Base-by-base conservation (phyloP, 2,888 invertebrate species). In the Eupithecia subumbrata region DNA sequence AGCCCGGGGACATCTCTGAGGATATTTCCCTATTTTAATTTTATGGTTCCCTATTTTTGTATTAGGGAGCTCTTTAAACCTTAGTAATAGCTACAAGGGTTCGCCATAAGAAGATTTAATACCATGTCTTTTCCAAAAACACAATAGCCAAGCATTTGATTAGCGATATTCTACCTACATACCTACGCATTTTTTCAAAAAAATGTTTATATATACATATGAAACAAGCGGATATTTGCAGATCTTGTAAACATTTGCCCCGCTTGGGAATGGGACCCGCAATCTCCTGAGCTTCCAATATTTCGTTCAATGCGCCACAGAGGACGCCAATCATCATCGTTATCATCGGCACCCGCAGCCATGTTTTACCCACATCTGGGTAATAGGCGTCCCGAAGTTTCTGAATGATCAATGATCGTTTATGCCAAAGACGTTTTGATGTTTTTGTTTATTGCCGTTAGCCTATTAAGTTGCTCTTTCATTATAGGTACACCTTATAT, bases 1-100 rank as follows among this genome's bases (percentile, higher is more conserved):
- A 68, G 72, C 74, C 74, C 22, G 70, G 68, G 64, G 78, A 64
- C 76, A 76, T 37, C 64, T 37, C 11, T 34, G 25, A 34, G n/a
- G 30, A 25, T 5, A 34, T n/a, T 37, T 9, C 43, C 56, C 37
- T 56, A 63, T 70, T 73, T 73, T 73, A 37, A 75, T 75, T 77
- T 68, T 60, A 34, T 22, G 40, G 37, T 76, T 66, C 14, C 37
- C 14, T 34, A 37, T n/a, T 69, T 68, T 34, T 18, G 9, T 52
- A n/a, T 18, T 5, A 48, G 8, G 9, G 52, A 63, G 34, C 69
- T 64, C 40, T 69, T 18, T 14, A 30, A 63, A 18, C 63, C 63
- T 25, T 8, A 52, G 52, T n/a, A 52, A 52, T 8, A 52, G n/a
- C 16, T 18, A 48, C 16, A 16, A 48, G 18, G n/a, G 52, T 52